These are phyloP conservation scores for Palythoa grandiflora DNA, from an alignment of 92 coral and sea anemone genomes.

Conservation along the genomic window DNA sequence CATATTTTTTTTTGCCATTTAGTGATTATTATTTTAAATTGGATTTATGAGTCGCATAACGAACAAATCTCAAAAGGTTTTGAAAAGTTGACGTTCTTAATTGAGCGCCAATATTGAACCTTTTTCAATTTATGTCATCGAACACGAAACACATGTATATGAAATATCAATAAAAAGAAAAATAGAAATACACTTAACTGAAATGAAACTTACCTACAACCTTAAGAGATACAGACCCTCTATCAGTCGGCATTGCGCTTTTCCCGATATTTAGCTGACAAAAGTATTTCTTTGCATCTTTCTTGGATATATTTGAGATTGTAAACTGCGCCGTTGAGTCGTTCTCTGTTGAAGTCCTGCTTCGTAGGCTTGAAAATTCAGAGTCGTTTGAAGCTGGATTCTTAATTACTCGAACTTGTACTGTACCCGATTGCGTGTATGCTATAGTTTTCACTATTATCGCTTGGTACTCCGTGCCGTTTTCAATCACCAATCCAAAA, in stretches of 20 bases:
- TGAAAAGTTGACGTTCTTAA: background rate
- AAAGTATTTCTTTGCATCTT: slow-evolving; percentile 20
- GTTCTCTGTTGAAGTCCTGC: slow-evolving; percentile 25
- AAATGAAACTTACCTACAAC: slow-evolving; percentile 26
- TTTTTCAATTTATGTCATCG: background rate
- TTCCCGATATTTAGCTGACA: slow-evolving; percentile 24
- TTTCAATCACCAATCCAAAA: slow-evolving; percentile 30
- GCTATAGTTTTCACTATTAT: slow-evolving; percentile 32
- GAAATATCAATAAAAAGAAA: background rate
- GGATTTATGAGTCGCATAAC: background rate
- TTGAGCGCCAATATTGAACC: slow-evolving; percentile 14
- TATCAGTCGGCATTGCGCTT: background rate
- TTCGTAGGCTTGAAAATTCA: slow-evolving; percentile 35
- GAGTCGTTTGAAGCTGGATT: slow-evolving; percentile 29
- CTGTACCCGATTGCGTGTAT: background rate
- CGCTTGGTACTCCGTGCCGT: slow-evolving; percentile 19
- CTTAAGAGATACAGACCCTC: background rate
- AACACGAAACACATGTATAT: background rate
- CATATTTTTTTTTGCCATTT: background rate
- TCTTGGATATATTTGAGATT: background rate
- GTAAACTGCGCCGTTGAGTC: slow-evolving; percentile 27
- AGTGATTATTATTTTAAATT: background rate
- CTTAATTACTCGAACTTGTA: background rate
- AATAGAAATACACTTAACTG: background rate
- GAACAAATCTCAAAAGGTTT: background rate